Conservation (phyloP, 2,888 invertebrate genomes). For the Drosophila testacea region DNA sequence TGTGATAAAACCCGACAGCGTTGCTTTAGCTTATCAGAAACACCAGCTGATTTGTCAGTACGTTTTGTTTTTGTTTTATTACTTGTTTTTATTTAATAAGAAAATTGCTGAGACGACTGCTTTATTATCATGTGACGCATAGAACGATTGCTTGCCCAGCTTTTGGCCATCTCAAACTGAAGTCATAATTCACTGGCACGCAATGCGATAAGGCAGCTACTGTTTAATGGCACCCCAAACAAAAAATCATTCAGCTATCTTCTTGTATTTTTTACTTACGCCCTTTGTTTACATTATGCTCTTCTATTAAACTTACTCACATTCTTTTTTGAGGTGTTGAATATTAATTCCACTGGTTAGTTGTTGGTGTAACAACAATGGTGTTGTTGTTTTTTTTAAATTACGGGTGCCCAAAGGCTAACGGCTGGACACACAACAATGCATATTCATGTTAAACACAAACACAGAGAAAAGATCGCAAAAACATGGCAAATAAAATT, state of each 20-base stretch:
- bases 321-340: not conserved
- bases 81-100: constrained; percentile 46
- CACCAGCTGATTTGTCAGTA: constrained; percentile 42
- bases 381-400: not conserved
- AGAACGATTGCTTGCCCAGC: constrained; percentile 15
- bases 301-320: constrained; percentile 7
- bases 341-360: too few relatives aligned
- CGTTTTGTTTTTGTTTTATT: constrained; percentile 36
- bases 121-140: constrained; percentile 69
- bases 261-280: not conserved
- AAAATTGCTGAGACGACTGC: constrained; percentile 26
- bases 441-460: too few relatives aligned
- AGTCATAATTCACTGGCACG: constrained; percentile 46
- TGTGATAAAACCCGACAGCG: constrained; percentile 31
- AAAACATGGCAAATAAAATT: too few relatives aligned
- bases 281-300: constrained; percentile 24
- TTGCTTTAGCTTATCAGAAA: constrained; percentile 37
- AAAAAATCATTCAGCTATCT: not conserved
- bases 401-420: too few relatives aligned
- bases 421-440: too few relatives aligned
- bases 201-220: constrained; percentile 18
- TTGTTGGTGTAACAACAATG: too few relatives aligned
- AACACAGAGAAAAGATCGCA: too few relatives aligned
- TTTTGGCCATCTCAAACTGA: constrained; percentile 36
- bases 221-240: not conserved